phyloP scores from a whole-genome alignment of 2,797 vertebrate genomes.

The Eptatretus atami region DNA sequence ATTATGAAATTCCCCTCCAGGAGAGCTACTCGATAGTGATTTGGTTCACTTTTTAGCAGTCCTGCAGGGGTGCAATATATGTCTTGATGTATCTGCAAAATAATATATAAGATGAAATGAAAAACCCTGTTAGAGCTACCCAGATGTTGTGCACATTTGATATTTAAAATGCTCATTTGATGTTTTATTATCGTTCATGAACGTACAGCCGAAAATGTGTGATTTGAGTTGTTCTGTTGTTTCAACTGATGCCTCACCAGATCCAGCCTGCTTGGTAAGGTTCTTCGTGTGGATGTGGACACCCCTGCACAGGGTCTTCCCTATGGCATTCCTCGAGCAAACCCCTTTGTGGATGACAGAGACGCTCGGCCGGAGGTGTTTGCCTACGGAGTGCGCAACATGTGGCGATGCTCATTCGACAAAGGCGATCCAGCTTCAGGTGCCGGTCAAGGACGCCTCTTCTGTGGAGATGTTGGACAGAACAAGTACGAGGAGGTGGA shows the following conservation, averaged over 20 bases:
- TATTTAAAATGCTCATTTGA: too few relatives aligned
- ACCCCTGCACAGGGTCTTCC: conserved; percentile 19
- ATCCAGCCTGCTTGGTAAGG: conserved; percentile 30
- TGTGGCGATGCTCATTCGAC: conserved; percentile 43
- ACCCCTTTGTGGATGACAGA: conserved; percentile 24
- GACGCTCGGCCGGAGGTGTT: conserved; percentile 22
- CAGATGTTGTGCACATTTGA: too few relatives aligned
- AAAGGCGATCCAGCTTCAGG: conserved; percentile 21
- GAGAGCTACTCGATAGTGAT: too few relatives aligned
- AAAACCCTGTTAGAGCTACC: too few relatives aligned
- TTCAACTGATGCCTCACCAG: conserved; percentile 11
- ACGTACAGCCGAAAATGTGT: too few relatives aligned
- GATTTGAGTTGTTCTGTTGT: too few relatives aligned
- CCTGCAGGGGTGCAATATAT: too few relatives aligned
- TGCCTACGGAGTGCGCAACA: conserved; percentile 36
- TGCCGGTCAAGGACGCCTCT: conserved; percentile 20
- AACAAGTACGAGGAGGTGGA: conserved; percentile 40
- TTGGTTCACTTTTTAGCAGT: too few relatives aligned
- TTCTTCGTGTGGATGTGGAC: conserved; percentile 23
- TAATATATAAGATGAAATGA: too few relatives aligned
- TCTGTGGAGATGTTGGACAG: conserved; percentile 39
- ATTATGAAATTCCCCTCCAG: too few relatives aligned
- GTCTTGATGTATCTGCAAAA: too few relatives aligned
- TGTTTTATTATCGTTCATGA: too few relatives aligned
- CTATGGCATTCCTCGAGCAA: conserved; percentile 29